A percentile compares a stretch with the other conserved stretches of the same genome.
phyloP scores from a whole-genome alignment of 2,888 invertebrate genomes.

The Tridacna crocea region DNA sequence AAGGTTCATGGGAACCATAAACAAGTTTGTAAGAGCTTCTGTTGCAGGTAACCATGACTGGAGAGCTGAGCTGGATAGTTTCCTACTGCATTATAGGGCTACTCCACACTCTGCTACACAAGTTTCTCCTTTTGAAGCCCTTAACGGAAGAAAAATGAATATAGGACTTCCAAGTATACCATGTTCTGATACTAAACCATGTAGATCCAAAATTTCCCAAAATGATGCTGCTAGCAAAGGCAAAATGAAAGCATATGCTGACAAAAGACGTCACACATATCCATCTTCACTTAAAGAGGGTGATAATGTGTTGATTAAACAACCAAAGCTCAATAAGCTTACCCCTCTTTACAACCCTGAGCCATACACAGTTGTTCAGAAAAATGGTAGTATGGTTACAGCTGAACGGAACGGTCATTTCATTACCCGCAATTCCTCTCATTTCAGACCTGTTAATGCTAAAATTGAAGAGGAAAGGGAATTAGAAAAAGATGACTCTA shows the following conservation, averaged over 20 bases:
- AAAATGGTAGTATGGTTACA: constrained; percentile 40
- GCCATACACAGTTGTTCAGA: constrained; percentile 28
- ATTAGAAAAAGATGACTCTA: constrained; percentile 4
- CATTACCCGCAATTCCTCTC: constrained; percentile 40
- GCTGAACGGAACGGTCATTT: constrained; percentile 26
- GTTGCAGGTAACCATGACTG: constrained; percentile 42
- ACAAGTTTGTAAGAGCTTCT: constrained; percentile 55
- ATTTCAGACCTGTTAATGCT: constrained; percentile 38
- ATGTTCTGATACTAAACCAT: too few species aligned
- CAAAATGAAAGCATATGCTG: constrained; percentile 36
- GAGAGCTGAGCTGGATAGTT: constrained; percentile 28
- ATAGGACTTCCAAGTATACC: constrained; percentile 12
- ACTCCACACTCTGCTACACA: constrained; percentile 33
- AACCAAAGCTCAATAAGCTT: too few species aligned
- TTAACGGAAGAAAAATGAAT: constrained; percentile 41
- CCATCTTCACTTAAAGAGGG: constrained; percentile 13
- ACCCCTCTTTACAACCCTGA: constrained; percentile 38
- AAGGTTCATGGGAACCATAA: constrained; percentile 62
- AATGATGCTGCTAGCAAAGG: constrained; percentile 22
- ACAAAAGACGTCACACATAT: constrained; percentile 20
- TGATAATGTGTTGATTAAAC: constrained; percentile 37
- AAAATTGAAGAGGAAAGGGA: neutral
- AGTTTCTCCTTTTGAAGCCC: too few species aligned
- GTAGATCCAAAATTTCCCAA: too few species aligned
- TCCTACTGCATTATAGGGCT: constrained; percentile 41